Base-by-base conservation (phyloP, 2,113 vertebrate species). In the Lonchura striata region DNA sequence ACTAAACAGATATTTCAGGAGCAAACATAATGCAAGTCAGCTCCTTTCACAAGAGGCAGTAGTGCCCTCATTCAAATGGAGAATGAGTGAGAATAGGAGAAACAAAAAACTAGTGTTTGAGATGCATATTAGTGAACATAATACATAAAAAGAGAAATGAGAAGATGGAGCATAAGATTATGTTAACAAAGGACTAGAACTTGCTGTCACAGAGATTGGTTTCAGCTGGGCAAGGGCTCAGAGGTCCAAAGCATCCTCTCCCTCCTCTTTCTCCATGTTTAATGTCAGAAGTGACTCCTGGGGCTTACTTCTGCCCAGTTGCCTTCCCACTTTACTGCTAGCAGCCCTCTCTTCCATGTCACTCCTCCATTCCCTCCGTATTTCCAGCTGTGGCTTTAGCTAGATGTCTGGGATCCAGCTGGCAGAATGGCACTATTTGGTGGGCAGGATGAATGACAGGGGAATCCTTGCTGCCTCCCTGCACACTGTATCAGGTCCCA, bases 321-420 rank as follows among this genome's bases (percentile, higher is more conserved):
- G 22, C 37, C 44, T 65, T 50, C 28, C 28, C 15, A 17, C 28
- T 65, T 37, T 46, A 30, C 0, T 0, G 54, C 4, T 31, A 37
- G 72, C 15, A 81, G 41, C 7, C 1, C 23, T n/a, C 44, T 59
- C 37, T 52, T 44, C 33, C 37, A 5, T 4, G 5, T 22, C 30
- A n/a, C 20, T 30, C 33, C 50, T 19, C 33, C 27, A 6, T 7
- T 56, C 4, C 17, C 7, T n/a, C 41, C 1, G 0, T 31, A 76
- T 0, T 9, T 3, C 9, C 0, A 1, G 28, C 54, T 44, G 46
- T 11, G 27, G 41, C 54, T 91, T 74, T 24, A 84, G 31, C 39
- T 19, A 0, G 0, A 5, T 11, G 30, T 27, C 46, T 52, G 31
- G 27, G 54, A 64, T 33, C n/a, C 66, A 47, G 44, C 1, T 0